Evolutionary conservation across 2,797 vertebrate species (phyloP).

Genomic region (Sebastes taczanowskii): DNA sequence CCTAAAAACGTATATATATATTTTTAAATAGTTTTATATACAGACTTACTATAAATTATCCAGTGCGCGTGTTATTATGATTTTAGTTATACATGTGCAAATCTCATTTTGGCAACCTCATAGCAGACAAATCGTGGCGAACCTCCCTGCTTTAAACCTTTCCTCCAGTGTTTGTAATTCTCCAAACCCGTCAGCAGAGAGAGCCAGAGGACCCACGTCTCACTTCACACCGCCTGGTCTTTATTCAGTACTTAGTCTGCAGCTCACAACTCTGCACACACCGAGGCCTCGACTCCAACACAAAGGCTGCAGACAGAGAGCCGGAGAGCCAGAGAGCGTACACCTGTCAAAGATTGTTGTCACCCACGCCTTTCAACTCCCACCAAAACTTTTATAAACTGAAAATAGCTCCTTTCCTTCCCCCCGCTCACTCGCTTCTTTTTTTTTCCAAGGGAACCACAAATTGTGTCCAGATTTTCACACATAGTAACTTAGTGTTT

Average conservation of each 20-base stretch:
- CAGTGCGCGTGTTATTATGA: no score
- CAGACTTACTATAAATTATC: no score
- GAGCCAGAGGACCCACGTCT: constrained; percentile 67
- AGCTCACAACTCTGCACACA: constrained; percentile 12
- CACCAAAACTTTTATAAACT: constrained; percentile 54
- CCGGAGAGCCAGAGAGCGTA: constrained; percentile 20
- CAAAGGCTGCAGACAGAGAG: constrained; percentile 33
- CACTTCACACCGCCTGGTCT: neutral
- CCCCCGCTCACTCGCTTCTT: neutral
- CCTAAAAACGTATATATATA: no score
- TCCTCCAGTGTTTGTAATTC: constrained; percentile 17
- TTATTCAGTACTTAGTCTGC: constrained; percentile 5
- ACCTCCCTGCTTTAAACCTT: neutral
- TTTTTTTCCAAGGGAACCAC: constrained; percentile 60
- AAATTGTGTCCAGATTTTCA: constrained; percentile 82
- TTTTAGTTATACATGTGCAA: no score
- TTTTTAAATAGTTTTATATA: neutral
- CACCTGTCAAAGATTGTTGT: constrained; percentile 69
- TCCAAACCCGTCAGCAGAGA: constrained; percentile 65
- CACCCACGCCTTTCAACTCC: constrained; percentile 35
- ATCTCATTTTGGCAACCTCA: no score
- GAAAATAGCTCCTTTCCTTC: constrained; percentile 61
- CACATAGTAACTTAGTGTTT: constrained; percentile 74
- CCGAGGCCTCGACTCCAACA: constrained; percentile 14
- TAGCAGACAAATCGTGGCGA: no score